Conservation (phyloP, 2,888 invertebrate species). For the Protodeltote pygarga region DNA sequence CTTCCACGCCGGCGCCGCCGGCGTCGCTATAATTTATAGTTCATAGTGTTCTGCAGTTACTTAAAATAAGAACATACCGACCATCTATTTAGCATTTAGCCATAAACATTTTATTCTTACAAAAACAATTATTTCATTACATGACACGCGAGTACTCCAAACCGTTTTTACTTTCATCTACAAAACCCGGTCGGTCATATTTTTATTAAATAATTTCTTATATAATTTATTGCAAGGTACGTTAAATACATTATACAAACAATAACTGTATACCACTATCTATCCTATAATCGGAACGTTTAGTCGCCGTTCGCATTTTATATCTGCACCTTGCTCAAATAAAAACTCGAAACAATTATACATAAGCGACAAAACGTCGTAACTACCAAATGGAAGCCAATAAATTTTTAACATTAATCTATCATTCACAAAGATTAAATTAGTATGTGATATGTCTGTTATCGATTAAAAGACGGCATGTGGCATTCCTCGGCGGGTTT, state of each 20-base stretch:
- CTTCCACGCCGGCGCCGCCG: no score
- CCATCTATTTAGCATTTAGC: constrained; percentile 10
- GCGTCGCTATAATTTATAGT: no score
- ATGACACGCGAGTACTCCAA: constrained; percentile 21
- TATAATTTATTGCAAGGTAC: constrained; percentile 40
- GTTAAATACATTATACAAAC: constrained; percentile 48
- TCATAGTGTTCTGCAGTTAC: no score
- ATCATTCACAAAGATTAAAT: constrained; percentile 73
- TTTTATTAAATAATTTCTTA: constrained; percentile 39
- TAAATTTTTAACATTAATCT: constrained; percentile 74
- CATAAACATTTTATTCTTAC: constrained; percentile 10
- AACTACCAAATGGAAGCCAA: constrained; percentile 69
- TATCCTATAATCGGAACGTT: constrained; percentile 64
- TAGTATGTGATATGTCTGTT: constrained; percentile 66
- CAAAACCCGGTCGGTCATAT: constrained; percentile 19
- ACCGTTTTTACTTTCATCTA: constrained; percentile 38
- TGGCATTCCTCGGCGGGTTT: constrained; percentile 81
- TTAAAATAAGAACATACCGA: no score
- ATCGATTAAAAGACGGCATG: constrained; percentile 73
- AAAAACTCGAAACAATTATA: constrained; percentile 86
- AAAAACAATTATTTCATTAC: constrained; percentile 21
- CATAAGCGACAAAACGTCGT: constrained; percentile 67
- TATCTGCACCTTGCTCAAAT: constrained; percentile 83
- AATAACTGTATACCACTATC: constrained; percentile 55
- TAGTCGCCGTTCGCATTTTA: constrained; percentile 68